Conservation (phyloP, 2,797 vertebrate genomes). For the Dicrostonyx torquatus region DNA sequence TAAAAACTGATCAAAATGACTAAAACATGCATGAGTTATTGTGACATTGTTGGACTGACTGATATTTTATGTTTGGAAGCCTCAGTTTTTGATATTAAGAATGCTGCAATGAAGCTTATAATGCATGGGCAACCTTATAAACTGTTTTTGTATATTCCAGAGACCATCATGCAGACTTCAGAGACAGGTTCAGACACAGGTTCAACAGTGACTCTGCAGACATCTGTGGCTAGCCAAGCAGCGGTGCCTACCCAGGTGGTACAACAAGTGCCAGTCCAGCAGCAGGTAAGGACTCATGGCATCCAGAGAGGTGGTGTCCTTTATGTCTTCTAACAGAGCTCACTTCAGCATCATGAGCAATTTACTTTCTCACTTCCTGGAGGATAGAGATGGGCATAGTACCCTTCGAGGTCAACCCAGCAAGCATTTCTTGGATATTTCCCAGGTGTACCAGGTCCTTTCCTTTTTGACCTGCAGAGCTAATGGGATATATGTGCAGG, state of each 20-base stretch:
- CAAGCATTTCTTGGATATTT: constrained; percentile 4
- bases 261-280: constrained; percentile 90
- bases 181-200: constrained; percentile 90
- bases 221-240: constrained; percentile 90
- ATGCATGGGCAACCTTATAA: constrained; percentile 20
- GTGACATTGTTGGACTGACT: background rate
- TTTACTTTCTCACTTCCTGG: background rate
- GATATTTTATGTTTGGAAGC: background rate
- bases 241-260: constrained; percentile 91
- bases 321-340: background rate
- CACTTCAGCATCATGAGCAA: too few species aligned
- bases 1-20: background rate
- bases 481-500: background rate
- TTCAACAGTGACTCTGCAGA: constrained; percentile 90
- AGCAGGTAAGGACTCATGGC: constrained; percentile 86
- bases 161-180: constrained; percentile 90
- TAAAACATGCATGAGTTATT: background rate
- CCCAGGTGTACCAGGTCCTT: background rate
- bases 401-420: background rate
- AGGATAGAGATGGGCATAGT: background rate
- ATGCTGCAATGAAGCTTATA: background rate
- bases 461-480: background rate
- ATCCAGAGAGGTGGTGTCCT: background rate
- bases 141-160: constrained; percentile 82
- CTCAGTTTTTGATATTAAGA: background rate